Conservation (phyloP, 2,888 invertebrate species). For the Yponomeuta evonymella region DNA sequence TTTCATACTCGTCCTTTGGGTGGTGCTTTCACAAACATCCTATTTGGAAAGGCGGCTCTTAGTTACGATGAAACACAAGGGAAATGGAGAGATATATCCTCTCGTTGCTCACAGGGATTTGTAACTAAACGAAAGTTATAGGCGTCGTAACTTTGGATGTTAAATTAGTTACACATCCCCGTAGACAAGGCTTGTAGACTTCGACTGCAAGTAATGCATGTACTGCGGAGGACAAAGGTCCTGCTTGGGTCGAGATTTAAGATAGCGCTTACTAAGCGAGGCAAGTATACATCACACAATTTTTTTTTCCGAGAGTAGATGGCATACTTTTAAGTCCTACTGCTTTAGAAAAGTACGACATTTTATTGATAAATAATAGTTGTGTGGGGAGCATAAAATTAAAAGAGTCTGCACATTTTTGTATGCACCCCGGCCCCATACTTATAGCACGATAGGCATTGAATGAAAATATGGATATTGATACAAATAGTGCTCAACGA, state of each 20-base stretch:
- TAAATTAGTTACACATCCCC: slow-evolving; percentile 13
- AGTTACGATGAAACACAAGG: slow-evolving; percentile 48
- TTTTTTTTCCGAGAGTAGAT: no score
- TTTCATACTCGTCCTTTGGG: neutral
- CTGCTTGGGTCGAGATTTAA: slow-evolving; percentile 1
- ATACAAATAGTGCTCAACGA: no score
- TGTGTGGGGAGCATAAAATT: no score
- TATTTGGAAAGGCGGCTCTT: slow-evolving; percentile 28
- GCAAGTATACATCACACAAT: no score
- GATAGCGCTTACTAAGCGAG: neutral
- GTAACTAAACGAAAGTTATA: slow-evolving; percentile 14
- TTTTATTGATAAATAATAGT: no score
- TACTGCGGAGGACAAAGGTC: slow-evolving; percentile 1
- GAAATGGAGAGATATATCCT: slow-evolving; percentile 51
- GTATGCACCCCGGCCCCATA: no score
- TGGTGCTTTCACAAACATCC: neutral
- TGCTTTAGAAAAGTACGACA: no score
- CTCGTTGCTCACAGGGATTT: slow-evolving; percentile 25
- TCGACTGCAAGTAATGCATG: neutral
- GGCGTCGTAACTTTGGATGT: slow-evolving; percentile 14
- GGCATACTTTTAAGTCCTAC: no score
- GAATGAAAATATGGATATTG: no score
- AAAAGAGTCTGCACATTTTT: no score
- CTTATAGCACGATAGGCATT: no score
- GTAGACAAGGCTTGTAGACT: slow-evolving; percentile 7